Base-by-base conservation (phyloP, 2,113 vertebrate species). In the Gallinago paraguaiae region DNA sequence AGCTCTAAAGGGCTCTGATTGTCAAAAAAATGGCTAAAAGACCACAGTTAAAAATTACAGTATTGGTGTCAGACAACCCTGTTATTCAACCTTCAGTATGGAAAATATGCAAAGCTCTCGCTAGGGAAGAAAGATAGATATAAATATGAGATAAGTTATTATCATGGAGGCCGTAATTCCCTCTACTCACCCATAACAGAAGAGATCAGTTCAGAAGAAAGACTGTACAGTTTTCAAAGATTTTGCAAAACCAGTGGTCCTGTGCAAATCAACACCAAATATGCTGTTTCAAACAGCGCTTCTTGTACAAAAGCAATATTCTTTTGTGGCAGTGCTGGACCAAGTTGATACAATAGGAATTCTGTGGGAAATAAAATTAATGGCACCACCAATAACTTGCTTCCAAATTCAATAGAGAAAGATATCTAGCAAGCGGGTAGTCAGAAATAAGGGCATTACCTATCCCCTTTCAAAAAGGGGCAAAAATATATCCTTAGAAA, bases 401-500 rank as follows among this genome's bases (percentile, higher is more conserved):
- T 93, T 95, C 76, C 14, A 5, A 92, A 86, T 87, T 96, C 56
- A 69, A 6, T 63, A 59, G 4, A 60, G 48, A 94, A 88, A 67
- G 60, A 53, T 56, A 25, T 87, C 70, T 90, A 56, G 46, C 59
- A 96, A 88, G 83, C 69, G 74, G 84, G 95, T 71, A 96, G 63
- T 70, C 68, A 87, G 71, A 95, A 95, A 39, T 88, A 68, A 95
- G 77, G 51, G 33, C 63, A 60, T 94, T 96, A 93, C 84, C 94
- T 82, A 81, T 83, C 74, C 82, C 18, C 43, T 93, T 48, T 90
- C 48, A 88, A 64, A 95, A 95, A 93, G 65, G 92, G 78, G 87
- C 57, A 77, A 92, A 92, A 96, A 96, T 88, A 83, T 7, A 91
- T 70, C 82, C 77, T 79, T 95, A 81, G 86, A 92, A 96, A 96